phyloP scores from a whole-genome alignment of 2,113 vertebrate species.

The Nannobrachium achirus region DNA sequence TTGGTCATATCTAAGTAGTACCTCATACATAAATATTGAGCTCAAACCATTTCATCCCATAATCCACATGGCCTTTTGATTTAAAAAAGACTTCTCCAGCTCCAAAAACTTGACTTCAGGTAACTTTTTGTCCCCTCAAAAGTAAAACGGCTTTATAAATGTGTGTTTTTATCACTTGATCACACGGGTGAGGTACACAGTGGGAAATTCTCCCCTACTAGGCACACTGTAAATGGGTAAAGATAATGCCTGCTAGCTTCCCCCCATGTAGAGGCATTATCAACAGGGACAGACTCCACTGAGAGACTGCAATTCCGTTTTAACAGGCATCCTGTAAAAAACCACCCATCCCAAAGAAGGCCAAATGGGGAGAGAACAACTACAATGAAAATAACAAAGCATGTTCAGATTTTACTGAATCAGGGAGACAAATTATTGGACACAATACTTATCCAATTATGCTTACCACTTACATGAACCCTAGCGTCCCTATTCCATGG shows the following conservation, averaged over 20 bases:
- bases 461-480: conserved; percentile 42
- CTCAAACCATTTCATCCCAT: conserved; percentile 53
- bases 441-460: conserved; percentile 44
- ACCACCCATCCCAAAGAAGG: conserved; percentile 36
- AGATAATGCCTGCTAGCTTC: conserved; percentile 18
- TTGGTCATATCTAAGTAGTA: conserved; percentile 65
- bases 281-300: conserved; percentile 37
- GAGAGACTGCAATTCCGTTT: conserved; percentile 46
- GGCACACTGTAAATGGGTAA: conserved; percentile 15
- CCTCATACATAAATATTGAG: conserved; percentile 74
- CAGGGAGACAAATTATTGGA: conserved; percentile 59
- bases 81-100: conserved; percentile 30
- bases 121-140: conserved; percentile 30
- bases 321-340: conserved; percentile 27
- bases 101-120: conserved; percentile 21
- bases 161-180: conserved; percentile 28
- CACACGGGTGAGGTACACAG: conserved; percentile 6
- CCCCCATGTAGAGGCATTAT: conserved; percentile 30
- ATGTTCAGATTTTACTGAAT: conserved; percentile 20
- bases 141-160: conserved; percentile 15
- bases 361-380: conserved; percentile 40
- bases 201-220: not conserved
- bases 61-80: conserved; percentile 65
- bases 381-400: conserved; percentile 46
- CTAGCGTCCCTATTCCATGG: too few species aligned